Base-by-base conservation (phyloP, 2,113 vertebrate genomes). In the Stigmatopora nigra region DNA sequence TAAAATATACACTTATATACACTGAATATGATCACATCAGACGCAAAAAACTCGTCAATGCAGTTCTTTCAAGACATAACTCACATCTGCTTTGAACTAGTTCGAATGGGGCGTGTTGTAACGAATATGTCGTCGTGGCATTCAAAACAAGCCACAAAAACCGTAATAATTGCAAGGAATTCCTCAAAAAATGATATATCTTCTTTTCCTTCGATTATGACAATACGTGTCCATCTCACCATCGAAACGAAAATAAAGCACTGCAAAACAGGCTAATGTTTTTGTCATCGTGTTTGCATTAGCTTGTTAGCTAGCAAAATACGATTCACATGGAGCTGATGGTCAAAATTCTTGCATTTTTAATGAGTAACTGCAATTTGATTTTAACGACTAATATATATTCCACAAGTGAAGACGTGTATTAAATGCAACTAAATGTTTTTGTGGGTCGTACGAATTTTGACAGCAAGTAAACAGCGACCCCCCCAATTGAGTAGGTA, bases 121-220 rank as follows among this genome's bases (percentile, higher is more conserved):
- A 69, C 65, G 19, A 51, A 31, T 66, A 6, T 82, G 72, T 44
- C 51, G 65, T 80, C 82, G 80, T 86, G 84, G 84, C 76, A 82
- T 31, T 22, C 16, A 63, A 49, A 49, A 35, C 46, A 17, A 35
- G 20, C 16, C 16, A 63, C 46, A 48, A 35, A 56, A 31, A 13
- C 22, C 17, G 1, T 9, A 44, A 44, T 38, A 61, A 56, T 25
- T 35, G 14, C 13, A 31, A 13, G 5, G 15, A 15, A 13, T 14
- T 56, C 14, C 14, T 31, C 25, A 15, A 16, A 22, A 5, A 15
- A 31, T 14, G 45, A 45, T 7, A n/a, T 61, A 45, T 22, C 0
- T 22, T 45, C 17, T 61, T 22, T 3, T 19, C 9, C 17, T 22
- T 5, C 2, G n/a, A 3, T 20, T 20, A 22, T 3, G 17, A 14